Base-by-base conservation (phyloP, 2,797 vertebrate genomes). In the Sebastes matsubarae region DNA sequence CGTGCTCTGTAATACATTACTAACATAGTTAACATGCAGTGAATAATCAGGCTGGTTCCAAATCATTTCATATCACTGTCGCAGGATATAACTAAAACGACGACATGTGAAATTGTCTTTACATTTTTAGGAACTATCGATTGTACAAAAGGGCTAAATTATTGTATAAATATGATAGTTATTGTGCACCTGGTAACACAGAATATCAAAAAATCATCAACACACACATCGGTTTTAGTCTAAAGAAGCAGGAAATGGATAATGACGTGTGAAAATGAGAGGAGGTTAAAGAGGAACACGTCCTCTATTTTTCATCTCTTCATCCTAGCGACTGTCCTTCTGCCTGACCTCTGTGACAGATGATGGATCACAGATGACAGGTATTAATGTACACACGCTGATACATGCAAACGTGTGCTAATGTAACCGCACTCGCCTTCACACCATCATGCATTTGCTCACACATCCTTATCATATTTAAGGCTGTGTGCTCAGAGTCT, bases 331-430 rank as follows among this genome's bases (percentile, higher is more conserved):
- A 16, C 61, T 14, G 16, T 79, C 79, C 42, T 32, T 52, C 64
- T 24, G 24, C 25, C 38, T 81, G 68, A 76, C 75, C 77, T 78
- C 54, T 60, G 38, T 67, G 77, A 76, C 32, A 75, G 30, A 76
- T 75, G 64, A 72, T 20, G 11, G 66, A 59, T 66, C 65, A 55
- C 16, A 69, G 27, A 73, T 77, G 78, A 68, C 38, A 75, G 77
- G 78, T 72, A 76, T 72, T 55, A 60, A 74, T 65, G 58, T 18
- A 36, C 18, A 72, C 75, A 79, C 25, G 50, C 24, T 8, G 11
- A 82, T 36, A 54, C 27, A 29, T 38, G 36, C 16, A 22, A 32
- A 25, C n/a, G 22, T 24, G 55, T 46, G 22, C 75, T 60, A 42
- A 73, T 36, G 27, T 6, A 60, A 34, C 12, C 3, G 10, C 25